Evolutionary conservation across 2,797 vertebrate species (phyloP).

Genomic region (Acanthiza pusilla): DNA sequence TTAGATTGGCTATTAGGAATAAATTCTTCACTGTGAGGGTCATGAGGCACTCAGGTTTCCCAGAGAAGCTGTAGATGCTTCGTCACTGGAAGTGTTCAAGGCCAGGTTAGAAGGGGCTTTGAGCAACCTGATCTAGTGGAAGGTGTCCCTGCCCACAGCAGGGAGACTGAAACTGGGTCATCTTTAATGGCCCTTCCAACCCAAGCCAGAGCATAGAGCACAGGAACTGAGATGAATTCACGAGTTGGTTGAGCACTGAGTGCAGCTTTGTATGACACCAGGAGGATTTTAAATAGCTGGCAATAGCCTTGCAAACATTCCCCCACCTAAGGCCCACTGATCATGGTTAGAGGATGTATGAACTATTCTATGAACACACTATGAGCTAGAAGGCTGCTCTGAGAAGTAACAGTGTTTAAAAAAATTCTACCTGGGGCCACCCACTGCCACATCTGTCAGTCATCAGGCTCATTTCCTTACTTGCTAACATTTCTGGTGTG

Average conservation of each 20-base stretch:
- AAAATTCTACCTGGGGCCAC: not conserved
- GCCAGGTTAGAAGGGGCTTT: not conserved
- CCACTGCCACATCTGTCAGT: not conserved
- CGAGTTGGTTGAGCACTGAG: not conserved
- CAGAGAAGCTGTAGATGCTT: not conserved
- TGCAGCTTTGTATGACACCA: not conserved
- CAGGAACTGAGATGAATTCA: not conserved
- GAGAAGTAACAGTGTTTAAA: not conserved
- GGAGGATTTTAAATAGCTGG: not conserved
- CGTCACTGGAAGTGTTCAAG: not conserved
- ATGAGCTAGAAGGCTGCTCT: not conserved
- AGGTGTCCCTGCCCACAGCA: not conserved
- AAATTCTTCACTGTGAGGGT: not conserved
- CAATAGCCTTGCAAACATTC: not conserved
- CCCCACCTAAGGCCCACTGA: not conserved
- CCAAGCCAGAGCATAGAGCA: not conserved
- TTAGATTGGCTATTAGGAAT: not conserved
- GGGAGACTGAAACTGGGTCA: not conserved
- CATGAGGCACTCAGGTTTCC: not conserved
- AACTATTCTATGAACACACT: not conserved
- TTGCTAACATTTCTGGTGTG: not conserved
- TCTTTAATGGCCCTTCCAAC: not conserved
- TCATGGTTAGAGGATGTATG: not conserved
- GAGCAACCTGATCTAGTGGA: not conserved
- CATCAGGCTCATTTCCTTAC: not conserved